Base-by-base conservation (phyloP, 1,140 invertebrate genomes). In the Eciton burchellii region DNA sequence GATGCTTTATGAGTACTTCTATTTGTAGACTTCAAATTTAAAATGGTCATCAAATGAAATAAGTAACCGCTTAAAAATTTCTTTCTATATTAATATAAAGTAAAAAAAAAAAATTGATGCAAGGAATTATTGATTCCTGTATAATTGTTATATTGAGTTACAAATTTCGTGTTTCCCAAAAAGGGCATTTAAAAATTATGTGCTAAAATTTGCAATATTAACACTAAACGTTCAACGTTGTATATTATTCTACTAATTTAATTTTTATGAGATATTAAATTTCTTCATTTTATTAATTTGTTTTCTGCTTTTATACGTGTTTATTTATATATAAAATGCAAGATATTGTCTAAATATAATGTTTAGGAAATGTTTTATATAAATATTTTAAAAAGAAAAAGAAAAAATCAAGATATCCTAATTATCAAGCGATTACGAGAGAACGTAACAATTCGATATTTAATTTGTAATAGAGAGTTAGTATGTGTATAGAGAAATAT, bases 71-170 rank as follows among this genome's bases (percentile, higher is more conserved):
- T 56, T 16, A 16, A 73, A 14, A 79, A 60, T 72, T 87, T 16
- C 76, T 87, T 87, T 88, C 41, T 84, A 84, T 87, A 87, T 73
- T 87, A 87, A 73, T 87, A 84, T 77, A 77, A 88, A 65, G 77
- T n/a, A n/a, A n/a, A n/a, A n/a, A n/a, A n/a, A n/a, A n/a, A n/a
- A n/a, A n/a, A n/a, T n/a, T n/a, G n/a, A n/a, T n/a, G n/a, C n/a
- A n/a, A 77, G 43, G 76, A 66, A 3, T 3, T 45, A 43, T 29
- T n/a, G 24, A 79, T 11, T 41, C 21, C 52, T 3, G 52, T 3
- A 52, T 3, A 16, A 52, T 57, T 56, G 16, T 24, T 43, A 70
- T 68, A 79, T 45, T 70, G 24, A 70, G 49, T 79, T 76, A 65
- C 24, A 16, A 70, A 60, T 68, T 56, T 68, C 56, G 74, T 54